Conservation (phyloP, 2,113 vertebrate species). For the Gopherus flavomarginatus region DNA sequence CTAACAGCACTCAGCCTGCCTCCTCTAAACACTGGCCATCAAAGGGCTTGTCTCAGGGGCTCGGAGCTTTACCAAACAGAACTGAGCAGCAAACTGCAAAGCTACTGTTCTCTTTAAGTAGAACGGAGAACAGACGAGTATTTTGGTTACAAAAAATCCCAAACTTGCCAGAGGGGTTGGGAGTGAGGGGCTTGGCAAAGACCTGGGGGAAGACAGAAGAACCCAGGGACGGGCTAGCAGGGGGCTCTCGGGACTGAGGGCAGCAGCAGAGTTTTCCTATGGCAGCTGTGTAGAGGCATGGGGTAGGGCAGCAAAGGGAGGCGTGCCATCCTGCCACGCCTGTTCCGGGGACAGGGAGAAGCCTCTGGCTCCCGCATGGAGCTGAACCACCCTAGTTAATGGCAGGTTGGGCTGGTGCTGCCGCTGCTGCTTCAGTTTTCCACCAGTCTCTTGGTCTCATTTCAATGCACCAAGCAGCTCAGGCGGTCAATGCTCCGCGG, state of each 20-base stretch:
- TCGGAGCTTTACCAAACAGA: rapidly evolving
- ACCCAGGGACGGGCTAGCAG: background rate
- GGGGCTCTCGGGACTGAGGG: too few species aligned
- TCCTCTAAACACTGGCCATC: background rate
- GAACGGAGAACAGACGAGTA: background rate
- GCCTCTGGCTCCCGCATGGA: too few species aligned
- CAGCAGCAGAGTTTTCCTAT: background rate
- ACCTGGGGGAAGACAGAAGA: rapidly evolving
- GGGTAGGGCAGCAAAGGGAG: background rate
- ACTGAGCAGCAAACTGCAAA: rapidly evolving
- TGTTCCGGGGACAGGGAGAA: background rate
- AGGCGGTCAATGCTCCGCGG: background rate
- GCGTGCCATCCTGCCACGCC: background rate
- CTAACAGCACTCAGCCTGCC: background rate
- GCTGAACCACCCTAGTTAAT: too few species aligned
- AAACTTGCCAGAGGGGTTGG: rapidly evolving
- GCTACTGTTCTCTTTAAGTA: rapidly evolving
- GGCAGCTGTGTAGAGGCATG: too few species aligned
- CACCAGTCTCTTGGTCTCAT: background rate
- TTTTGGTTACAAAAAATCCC: rapidly evolving
- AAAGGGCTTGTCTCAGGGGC: background rate
- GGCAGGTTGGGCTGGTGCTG: too few species aligned
- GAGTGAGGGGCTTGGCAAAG: rapidly evolving
- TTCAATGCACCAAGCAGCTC: background rate
- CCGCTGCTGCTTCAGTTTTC: background rate